Evolutionary conservation across 2,888 invertebrate genomes (phyloP).

Genomic region (Prostheceraeus crozeri): DNA sequence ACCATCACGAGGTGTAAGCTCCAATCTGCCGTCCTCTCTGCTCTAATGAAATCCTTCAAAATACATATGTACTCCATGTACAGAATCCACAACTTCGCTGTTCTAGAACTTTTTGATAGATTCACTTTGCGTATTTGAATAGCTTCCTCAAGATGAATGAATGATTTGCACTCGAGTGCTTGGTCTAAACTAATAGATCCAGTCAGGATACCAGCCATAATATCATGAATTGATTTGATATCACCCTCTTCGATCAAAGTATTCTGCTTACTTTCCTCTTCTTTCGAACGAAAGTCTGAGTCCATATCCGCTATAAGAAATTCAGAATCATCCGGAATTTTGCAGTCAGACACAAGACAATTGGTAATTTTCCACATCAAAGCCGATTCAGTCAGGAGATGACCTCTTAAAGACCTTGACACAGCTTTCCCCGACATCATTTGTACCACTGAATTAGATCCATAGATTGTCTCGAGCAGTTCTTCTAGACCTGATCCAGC

Average conservation of each 20-base stretch:
- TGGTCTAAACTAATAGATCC: conserved; percentile 13
- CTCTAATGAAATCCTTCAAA: conserved; percentile 3
- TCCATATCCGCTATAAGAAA: too few species aligned
- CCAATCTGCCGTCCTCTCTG: conserved; percentile 38
- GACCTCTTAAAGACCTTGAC: too few species aligned
- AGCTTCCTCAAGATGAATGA: conserved; percentile 13
- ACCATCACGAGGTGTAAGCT: conserved; percentile 36
- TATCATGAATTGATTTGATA: conserved; percentile 9
- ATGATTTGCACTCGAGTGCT: conserved; percentile 1
- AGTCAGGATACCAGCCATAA: background rate
- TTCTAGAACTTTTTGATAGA: conserved; percentile 10
- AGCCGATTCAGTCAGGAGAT: too few species aligned
- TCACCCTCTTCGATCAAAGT: conserved; percentile 9
- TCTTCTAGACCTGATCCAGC: conserved; percentile 9
- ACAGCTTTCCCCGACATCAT: too few species aligned
- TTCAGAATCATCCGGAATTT: too few species aligned
- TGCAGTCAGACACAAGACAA: too few species aligned
- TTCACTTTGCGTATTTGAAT: conserved; percentile 8
- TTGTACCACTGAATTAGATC: too few species aligned
- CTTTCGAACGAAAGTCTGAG: too few species aligned
- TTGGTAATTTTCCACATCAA: too few species aligned
- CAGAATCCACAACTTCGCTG: conserved; percentile 2
- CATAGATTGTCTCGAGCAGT: background rate
- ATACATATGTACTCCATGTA: conserved; percentile 14
- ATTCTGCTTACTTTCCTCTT: too few species aligned